These are phyloP conservation scores for Cygnus atratus DNA, from an alignment of 2,113 vertebrate genomes.

Conservation along the genomic window DNA sequence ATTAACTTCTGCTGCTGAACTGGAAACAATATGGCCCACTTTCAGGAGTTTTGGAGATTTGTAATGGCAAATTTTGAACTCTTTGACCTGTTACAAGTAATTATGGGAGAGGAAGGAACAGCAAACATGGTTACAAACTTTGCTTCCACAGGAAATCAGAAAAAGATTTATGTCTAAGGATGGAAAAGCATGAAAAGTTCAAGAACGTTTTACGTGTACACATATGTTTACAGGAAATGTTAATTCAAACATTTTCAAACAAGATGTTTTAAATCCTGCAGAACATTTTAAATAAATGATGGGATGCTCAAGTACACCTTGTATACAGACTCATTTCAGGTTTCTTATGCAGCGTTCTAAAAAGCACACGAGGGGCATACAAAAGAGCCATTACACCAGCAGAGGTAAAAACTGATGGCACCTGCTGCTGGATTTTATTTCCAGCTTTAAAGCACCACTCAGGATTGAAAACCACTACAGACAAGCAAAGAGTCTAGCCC, in stretches of 20 bases:
- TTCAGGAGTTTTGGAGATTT: background rate
- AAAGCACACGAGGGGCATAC: rapidly evolving
- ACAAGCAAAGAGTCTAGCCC: background rate
- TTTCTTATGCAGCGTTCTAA: background rate
- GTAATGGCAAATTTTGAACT: slow-evolving; percentile 1
- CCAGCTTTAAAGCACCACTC: background rate
- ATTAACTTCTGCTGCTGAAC: background rate
- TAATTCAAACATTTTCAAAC: background rate
- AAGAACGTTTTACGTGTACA: background rate
- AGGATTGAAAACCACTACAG: background rate
- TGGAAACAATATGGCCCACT: background rate
- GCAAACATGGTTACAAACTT: background rate
- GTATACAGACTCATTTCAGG: background rate
- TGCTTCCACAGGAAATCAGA: slow-evolving; percentile 23
- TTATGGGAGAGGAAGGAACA: slow-evolving; percentile 33
- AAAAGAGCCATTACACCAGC: background rate
- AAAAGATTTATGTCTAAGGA: background rate
- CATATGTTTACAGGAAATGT: background rate
- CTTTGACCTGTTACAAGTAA: background rate
- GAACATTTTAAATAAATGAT: background rate
- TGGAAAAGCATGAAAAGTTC: background rate
- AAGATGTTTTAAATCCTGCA: background rate
- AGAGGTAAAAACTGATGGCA: background rate
- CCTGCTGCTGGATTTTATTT: background rate
- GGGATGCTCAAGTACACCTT: background rate